phyloP scores from a whole-genome alignment of 2,113 vertebrate genomes.

The Pomatostomus ruficeps region DNA sequence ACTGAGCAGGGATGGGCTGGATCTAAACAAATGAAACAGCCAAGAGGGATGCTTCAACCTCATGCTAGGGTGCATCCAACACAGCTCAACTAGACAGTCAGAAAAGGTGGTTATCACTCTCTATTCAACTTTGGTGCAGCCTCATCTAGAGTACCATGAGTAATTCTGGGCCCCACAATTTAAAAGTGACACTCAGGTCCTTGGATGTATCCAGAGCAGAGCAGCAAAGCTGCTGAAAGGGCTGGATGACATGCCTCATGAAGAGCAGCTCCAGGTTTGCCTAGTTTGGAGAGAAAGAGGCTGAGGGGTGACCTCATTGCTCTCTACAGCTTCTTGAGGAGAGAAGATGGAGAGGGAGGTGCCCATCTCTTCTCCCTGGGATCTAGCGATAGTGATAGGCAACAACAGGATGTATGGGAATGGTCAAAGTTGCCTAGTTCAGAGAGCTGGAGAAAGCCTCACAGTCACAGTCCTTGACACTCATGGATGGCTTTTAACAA shows the following conservation, averaged over 20 bases:
- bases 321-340: not conserved
- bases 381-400: not conserved
- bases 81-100: not conserved
- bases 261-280: not conserved
- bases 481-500: not conserved
- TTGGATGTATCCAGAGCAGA: not conserved
- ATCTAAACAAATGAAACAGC: not conserved
- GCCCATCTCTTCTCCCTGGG: not conserved
- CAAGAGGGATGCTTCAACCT: not conserved
- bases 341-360: not conserved
- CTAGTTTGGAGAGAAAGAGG: not conserved
- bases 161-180: not conserved
- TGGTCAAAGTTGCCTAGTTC: not conserved
- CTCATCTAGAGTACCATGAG: not conserved
- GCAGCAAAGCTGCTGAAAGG: not conserved
- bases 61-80: not conserved
- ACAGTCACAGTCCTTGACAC: not conserved
- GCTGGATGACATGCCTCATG: not conserved
- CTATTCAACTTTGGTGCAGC: not conserved
- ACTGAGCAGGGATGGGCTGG: not conserved
- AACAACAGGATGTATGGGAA: not conserved
- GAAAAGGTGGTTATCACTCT: not conserved
- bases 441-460: not conserved
- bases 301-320: not conserved
- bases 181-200: not conserved